phyloP scores from a whole-genome alignment of 2,113 vertebrate species.

The Myiozetetes cayanensis region DNA sequence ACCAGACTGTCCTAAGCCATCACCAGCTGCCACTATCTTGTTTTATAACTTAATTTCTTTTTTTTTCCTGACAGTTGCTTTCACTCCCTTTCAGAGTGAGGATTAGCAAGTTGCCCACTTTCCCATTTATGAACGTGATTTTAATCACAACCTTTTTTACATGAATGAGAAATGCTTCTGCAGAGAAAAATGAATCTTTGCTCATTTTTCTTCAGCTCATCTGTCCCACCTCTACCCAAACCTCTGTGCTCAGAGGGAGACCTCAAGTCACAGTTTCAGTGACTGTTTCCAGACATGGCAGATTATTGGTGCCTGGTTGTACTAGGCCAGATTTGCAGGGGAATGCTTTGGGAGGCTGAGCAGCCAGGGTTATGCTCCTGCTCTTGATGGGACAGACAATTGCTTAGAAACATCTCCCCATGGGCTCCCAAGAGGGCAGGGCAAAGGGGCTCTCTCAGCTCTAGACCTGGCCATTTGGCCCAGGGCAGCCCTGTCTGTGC shows the following conservation, averaged over 20 bases:
- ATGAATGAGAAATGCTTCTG: not conserved
- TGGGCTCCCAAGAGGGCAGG: not conserved
- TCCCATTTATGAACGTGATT: not conserved
- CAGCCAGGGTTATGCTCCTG: not conserved
- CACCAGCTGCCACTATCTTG: not conserved
- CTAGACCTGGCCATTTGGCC: fast-evolving
- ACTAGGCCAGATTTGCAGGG: not conserved
- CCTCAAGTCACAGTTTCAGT: not conserved
- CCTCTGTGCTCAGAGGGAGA: not conserved
- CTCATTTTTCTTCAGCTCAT: not conserved
- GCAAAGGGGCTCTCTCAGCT: not conserved
- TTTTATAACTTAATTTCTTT: not conserved
- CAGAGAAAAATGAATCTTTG: not conserved
- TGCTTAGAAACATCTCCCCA: not conserved
- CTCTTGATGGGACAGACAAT: not conserved
- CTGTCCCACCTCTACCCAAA: not conserved
- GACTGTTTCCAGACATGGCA: not conserved
- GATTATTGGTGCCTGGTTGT: not conserved
- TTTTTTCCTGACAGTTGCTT: not conserved
- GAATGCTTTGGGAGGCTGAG: not conserved
- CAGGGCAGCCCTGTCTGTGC: not conserved
- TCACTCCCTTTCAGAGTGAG: not conserved
- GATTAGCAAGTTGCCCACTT: not conserved
- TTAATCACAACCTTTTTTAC: not conserved
- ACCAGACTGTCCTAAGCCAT: not conserved